Conservation (phyloP, 2,113 vertebrate genomes). For the Saguinus imperator region DNA sequence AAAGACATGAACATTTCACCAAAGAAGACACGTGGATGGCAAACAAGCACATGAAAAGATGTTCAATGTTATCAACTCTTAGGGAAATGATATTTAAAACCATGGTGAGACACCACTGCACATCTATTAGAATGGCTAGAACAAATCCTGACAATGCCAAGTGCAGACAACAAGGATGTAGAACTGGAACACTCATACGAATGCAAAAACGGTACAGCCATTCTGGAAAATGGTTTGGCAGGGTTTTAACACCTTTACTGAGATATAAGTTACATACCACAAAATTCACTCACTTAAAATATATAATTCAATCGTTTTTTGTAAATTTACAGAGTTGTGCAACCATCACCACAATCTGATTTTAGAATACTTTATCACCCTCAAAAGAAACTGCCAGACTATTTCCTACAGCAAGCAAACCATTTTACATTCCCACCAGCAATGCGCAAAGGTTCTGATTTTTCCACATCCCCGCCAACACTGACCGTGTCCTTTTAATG, state of each 20-base stretch:
- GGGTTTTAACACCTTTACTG: neutral
- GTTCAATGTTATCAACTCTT: no score
- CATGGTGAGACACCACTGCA: accelerated
- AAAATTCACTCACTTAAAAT: neutral
- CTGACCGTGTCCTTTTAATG: no score
- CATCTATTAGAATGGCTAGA: accelerated
- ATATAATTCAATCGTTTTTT: neutral
- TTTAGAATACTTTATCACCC: neutral
- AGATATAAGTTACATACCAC: neutral
- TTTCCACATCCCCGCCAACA: neutral
- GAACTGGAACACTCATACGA: accelerated
- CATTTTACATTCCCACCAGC: neutral
- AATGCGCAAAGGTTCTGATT: no score
- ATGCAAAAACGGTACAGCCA: accelerated
- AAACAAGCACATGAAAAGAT: no score
- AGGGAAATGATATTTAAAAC: neutral
- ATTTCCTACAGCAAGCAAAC: no score
- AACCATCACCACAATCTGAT: neutral
- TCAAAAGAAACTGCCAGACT: neutral
- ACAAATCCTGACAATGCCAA: accelerated
- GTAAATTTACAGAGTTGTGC: neutral
- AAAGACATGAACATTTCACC: neutral
- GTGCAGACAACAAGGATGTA: accelerated
- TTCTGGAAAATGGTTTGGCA: neutral
- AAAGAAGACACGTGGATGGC: neutral